Evolutionary conservation across 2,888 invertebrate species (phyloP).

Genomic region (Troides helena): DNA sequence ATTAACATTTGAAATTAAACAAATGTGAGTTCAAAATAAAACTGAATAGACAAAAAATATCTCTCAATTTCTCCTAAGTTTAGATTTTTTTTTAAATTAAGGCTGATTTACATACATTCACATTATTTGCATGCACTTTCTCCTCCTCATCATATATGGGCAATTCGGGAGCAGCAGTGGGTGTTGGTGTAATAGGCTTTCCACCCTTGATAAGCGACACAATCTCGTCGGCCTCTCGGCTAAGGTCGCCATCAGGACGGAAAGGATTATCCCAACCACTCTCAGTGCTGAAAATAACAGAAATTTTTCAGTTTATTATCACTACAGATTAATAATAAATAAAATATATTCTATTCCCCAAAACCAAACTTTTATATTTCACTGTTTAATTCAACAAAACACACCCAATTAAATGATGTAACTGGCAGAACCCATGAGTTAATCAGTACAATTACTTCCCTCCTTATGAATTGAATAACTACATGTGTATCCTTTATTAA

Average conservation of each 20-base stretch:
- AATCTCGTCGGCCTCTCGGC: constrained; percentile 96
- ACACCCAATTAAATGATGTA: constrained; percentile 21
- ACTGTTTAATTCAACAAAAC: neutral
- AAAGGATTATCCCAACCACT: constrained; percentile 99
- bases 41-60: no score
- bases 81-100: neutral
- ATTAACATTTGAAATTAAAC: no score
- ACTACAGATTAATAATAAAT: neutral
- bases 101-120: constrained; percentile 51
- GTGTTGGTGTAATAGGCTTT: constrained; percentile 90
- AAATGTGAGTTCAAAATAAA: no score
- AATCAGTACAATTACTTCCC: constrained; percentile 29
- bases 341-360: neutral
- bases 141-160: constrained; percentile 76
- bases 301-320: neutral
- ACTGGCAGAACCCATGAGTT: constrained; percentile 19
- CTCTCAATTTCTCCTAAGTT: no score
- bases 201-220: constrained; percentile 96
- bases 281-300: constrained; percentile 85
- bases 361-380: neutral
- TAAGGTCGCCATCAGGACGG: constrained; percentile 96
- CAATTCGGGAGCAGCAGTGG: constrained; percentile 78
- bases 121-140: constrained; percentile 63
- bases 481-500: constrained; percentile 14
- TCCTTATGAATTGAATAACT: constrained; percentile 27